Conservation (phyloP, 2,888 invertebrate species). For the Cataglyphis altisquamis region DNA sequence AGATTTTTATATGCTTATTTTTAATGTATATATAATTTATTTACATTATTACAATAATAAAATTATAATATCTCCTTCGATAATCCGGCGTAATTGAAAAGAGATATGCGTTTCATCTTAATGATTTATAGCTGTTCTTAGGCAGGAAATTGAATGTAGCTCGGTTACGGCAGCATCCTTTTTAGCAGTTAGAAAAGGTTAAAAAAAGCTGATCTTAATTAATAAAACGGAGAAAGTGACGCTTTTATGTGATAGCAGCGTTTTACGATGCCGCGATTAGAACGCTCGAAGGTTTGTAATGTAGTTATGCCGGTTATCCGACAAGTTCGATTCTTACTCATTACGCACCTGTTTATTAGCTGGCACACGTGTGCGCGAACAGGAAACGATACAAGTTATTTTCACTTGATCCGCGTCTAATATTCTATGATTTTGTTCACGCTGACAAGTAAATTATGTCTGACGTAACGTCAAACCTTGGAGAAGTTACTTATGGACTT, state of each 20-base stretch:
- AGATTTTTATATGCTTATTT: neutral
- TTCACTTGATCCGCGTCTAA: slow-evolving; percentile 36
- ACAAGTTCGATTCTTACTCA: slow-evolving; percentile 53
- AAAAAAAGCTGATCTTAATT: slow-evolving; percentile 28
- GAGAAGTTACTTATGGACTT: neutral
- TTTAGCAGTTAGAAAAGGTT: slow-evolving; percentile 32
- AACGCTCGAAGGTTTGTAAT: slow-evolving; percentile 36
- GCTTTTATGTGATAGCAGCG: slow-evolving; percentile 41
- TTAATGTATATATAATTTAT: neutral
- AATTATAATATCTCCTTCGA: slow-evolving; percentile 19
- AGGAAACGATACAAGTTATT: slow-evolving; percentile 51
- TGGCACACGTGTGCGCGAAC: slow-evolving; percentile 20
- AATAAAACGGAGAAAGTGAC: slow-evolving; percentile 69
- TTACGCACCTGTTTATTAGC: slow-evolving; percentile 55
- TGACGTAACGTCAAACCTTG: neutral
- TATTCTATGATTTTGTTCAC: slow-evolving; percentile 41
- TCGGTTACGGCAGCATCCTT: slow-evolving; percentile 23
- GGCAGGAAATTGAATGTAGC: slow-evolving; percentile 4
- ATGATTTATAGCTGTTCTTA: slow-evolving; percentile 17
- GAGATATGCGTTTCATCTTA: neutral
- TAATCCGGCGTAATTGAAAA: neutral
- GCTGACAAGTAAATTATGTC: slow-evolving; percentile 42
- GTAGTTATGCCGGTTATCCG: slow-evolving; percentile 24
- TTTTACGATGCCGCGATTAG: slow-evolving; percentile 56
- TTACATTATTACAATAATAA: slow-evolving; percentile 6